A percentile compares a stretch with the other conserved stretches of the same genome.
These are phyloP conservation scores for Bedellia somnulentella DNA, from an alignment of 2,888 invertebrate species.

Conservation along the genomic window DNA sequence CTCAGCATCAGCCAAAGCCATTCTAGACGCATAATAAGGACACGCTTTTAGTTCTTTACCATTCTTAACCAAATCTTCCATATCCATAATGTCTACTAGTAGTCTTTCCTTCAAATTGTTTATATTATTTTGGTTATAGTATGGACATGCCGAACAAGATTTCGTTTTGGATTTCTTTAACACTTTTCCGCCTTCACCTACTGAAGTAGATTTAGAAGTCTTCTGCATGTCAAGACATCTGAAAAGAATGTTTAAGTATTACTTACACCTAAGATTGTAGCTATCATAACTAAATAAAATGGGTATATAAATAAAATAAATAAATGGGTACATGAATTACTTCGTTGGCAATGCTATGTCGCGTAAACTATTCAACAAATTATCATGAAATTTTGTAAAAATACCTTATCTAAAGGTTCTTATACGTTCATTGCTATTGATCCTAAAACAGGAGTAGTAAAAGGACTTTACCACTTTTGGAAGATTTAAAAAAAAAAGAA, in stretches of 20 bases:
- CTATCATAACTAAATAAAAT: too few relatives aligned
- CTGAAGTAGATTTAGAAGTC: conserved; percentile 60
- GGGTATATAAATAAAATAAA: too few relatives aligned
- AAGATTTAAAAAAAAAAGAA: too few relatives aligned
- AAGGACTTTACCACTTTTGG: too few relatives aligned
- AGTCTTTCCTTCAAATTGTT: conserved; percentile 66
- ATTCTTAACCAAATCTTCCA: conserved; percentile 78
- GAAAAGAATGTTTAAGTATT: conserved; percentile 11
- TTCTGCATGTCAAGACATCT: conserved; percentile 82
- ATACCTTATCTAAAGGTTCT: too few relatives aligned
- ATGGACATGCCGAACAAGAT: conserved; percentile 66
- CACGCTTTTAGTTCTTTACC: conserved; percentile 78
- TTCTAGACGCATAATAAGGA: conserved; percentile 90
- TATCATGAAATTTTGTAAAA: too few relatives aligned
- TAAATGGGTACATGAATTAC: too few relatives aligned
- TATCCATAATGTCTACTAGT: conserved; percentile 75
- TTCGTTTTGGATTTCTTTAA: conserved; percentile 64
- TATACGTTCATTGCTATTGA: too few relatives aligned
- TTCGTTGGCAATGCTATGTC: too few relatives aligned
- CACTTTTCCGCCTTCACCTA: conserved; percentile 62
- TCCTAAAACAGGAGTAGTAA: too few relatives aligned
- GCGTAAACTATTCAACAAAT: too few relatives aligned
- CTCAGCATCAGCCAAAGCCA: conserved; percentile 83
- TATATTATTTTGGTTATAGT: conserved; percentile 64
- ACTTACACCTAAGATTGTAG: too few relatives aligned